These are phyloP conservation scores for Intellagama lesueurii DNA, from an alignment of 2,797 vertebrate genomes.

Conservation along the genomic window DNA sequence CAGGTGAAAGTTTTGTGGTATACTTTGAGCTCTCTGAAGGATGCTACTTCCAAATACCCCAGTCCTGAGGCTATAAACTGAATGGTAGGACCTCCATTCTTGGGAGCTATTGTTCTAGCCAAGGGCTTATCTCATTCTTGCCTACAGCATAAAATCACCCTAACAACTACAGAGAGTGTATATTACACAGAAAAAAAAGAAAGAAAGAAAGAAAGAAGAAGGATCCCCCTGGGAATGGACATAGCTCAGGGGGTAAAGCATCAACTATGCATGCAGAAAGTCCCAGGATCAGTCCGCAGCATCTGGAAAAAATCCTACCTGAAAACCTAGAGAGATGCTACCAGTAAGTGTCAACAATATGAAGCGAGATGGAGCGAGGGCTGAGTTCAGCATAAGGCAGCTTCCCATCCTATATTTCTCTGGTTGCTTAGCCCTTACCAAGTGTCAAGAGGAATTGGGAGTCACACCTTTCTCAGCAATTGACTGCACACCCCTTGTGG, in stretches of 20 bases:
- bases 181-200: not conserved
- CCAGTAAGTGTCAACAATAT: no score
- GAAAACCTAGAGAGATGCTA: no score
- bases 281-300: no score
- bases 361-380: no score
- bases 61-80: not conserved
- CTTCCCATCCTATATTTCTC: no score
- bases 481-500: not conserved
- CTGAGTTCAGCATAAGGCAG: no score
- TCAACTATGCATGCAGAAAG: no score
- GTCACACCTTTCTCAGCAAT: not conserved
- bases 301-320: no score
- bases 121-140: not conserved
- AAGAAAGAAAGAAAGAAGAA: not conserved
- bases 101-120: not conserved
- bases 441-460: not conserved
- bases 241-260: no score
- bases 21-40: not conserved
- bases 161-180: not conserved
- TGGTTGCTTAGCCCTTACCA: not conserved
- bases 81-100: not conserved
- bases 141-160: not conserved
- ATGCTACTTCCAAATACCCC: not conserved
- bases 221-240: no score
- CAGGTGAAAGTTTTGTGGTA: not conserved